These are phyloP conservation scores for Barypeithes pellucidus DNA, from an alignment of 2,888 invertebrate species.

Conservation along the genomic window DNA sequence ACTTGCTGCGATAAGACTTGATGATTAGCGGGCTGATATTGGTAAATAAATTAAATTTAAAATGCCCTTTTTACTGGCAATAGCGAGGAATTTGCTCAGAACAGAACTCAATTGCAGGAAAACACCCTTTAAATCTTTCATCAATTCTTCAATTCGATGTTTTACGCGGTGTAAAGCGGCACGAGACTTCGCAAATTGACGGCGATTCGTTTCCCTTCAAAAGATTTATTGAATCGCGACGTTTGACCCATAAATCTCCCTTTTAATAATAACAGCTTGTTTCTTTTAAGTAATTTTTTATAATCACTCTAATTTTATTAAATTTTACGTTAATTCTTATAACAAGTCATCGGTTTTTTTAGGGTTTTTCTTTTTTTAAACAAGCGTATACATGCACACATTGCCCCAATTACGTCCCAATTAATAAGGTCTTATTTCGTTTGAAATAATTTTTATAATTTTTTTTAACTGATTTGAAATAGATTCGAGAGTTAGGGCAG, in stretches of 20 bases:
- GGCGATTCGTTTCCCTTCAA: slow-evolving; percentile 40
- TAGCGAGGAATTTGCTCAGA: not conserved
- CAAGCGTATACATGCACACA: too few relatives aligned
- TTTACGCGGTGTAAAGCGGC: slow-evolving; percentile 46
- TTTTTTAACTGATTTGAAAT: too few relatives aligned
- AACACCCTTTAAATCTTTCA: slow-evolving; percentile 42
- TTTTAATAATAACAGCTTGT: slow-evolving; percentile 2
- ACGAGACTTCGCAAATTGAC: slow-evolving; percentile 49
- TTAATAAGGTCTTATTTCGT: too few relatives aligned
- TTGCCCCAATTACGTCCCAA: too few relatives aligned
- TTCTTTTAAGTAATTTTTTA: slow-evolving; percentile 2
- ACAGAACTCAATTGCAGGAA: slow-evolving; percentile 13
- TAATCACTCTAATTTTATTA: not conserved
- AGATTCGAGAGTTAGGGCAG: too few relatives aligned
- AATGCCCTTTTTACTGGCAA: not conserved
- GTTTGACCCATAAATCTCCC: slow-evolving; percentile 38
- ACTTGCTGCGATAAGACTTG: too few relatives aligned
- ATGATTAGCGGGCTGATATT: not conserved
- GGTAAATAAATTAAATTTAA: slow-evolving; percentile 8
- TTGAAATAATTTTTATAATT: too few relatives aligned
- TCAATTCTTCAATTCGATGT: slow-evolving; percentile 30
- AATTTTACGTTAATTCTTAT: too few relatives aligned
- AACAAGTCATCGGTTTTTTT: too few relatives aligned
- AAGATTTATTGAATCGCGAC: slow-evolving; percentile 41
- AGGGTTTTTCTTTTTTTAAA: too few relatives aligned